Percentiles rank a stretch among this genome's conserved stretches.
These are phyloP conservation scores for Chymomyza costata DNA, from an alignment of 1,140 invertebrate genomes.

Conservation along the genomic window DNA sequence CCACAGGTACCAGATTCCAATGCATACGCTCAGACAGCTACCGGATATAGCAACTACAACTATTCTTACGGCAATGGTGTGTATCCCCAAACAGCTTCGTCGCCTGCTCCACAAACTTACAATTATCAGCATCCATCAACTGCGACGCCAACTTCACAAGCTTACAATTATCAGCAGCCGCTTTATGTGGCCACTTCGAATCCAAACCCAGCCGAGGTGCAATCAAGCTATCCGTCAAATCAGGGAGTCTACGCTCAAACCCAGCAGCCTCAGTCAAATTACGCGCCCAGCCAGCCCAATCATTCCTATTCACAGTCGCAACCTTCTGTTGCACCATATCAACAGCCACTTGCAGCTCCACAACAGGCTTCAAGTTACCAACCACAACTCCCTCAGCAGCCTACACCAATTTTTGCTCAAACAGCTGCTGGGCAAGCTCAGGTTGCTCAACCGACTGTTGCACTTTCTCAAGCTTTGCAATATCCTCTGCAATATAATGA, in stretches of 20 bases:
- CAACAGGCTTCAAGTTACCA: conserved; percentile 3
- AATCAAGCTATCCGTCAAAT: conserved; percentile 16
- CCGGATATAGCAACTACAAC: conserved; percentile 15
- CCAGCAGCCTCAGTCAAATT: conserved; percentile 17
- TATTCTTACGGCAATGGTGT: conserved; percentile 24
- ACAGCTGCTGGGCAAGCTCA: neutral
- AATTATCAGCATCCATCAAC: conserved; percentile 4
- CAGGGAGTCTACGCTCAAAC: conserved; percentile 9
- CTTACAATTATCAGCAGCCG: conserved; percentile 52
- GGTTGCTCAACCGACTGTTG: neutral
- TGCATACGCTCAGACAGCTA: neutral
- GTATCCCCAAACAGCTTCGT: conserved; percentile 22
- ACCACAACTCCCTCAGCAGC: neutral
- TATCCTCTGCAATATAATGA: conserved; percentile 26
- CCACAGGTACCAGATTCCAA: conserved; percentile 8
- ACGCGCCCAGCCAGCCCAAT: neutral
- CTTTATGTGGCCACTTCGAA: conserved; percentile 57
- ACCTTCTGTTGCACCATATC: no score
- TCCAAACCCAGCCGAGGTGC: conserved; percentile 2
- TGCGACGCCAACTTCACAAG: conserved; percentile 6
- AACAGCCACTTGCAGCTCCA: conserved; percentile 11
- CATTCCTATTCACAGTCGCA: no score
- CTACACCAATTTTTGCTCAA: conserved; percentile 9
- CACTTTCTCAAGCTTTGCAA: neutral
- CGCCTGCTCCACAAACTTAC: conserved; percentile 2